A percentile compares a stretch with the other conserved stretches of the same genome.
Conservation (phyloP, 2,888 invertebrate species). For the Teinopalpus imperialis region DNA sequence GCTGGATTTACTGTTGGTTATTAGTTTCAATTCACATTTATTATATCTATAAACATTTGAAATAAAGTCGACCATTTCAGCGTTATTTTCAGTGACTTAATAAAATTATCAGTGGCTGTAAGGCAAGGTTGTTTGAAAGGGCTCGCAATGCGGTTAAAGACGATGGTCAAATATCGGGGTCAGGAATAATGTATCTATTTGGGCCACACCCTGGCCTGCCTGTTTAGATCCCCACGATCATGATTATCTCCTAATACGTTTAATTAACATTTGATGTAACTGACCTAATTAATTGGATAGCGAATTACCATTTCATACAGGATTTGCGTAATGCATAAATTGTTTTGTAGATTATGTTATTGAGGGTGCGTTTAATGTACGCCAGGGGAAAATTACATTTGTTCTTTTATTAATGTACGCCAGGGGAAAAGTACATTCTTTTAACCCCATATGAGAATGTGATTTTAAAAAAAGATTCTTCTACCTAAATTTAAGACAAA, state of each 20-base stretch:
- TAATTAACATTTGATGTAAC: conserved; percentile 27
- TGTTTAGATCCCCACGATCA: conserved; percentile 22
- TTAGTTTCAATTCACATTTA: too few relatives aligned
- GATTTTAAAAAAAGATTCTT: too few relatives aligned
- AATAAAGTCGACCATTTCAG: not conserved
- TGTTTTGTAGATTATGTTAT: not conserved
- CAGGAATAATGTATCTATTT: conserved; percentile 22
- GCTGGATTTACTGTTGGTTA: too few relatives aligned
- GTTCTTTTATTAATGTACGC: too few relatives aligned
- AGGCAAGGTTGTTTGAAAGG: conserved; percentile 11
- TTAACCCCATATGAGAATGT: too few relatives aligned
- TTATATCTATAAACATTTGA: too few relatives aligned
- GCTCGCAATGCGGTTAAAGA: conserved; percentile 25
- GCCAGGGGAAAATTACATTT: too few relatives aligned
- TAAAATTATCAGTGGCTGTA: conserved; percentile 3
- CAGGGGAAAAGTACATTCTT: too few relatives aligned
- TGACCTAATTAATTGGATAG: conserved; percentile 26
- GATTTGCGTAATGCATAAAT: conserved; percentile 10
- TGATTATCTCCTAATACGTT: conserved; percentile 27
- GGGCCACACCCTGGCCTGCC: conserved; percentile 27
- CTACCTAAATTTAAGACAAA: too few relatives aligned
- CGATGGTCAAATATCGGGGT: conserved; percentile 23
- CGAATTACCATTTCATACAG: conserved; percentile 11
- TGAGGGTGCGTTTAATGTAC: too few relatives aligned
- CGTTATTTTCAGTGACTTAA: conserved; percentile 5